Evolutionary conservation across 2,797 vertebrate species (phyloP).

Genomic region (Australoheros facetus): DNA sequence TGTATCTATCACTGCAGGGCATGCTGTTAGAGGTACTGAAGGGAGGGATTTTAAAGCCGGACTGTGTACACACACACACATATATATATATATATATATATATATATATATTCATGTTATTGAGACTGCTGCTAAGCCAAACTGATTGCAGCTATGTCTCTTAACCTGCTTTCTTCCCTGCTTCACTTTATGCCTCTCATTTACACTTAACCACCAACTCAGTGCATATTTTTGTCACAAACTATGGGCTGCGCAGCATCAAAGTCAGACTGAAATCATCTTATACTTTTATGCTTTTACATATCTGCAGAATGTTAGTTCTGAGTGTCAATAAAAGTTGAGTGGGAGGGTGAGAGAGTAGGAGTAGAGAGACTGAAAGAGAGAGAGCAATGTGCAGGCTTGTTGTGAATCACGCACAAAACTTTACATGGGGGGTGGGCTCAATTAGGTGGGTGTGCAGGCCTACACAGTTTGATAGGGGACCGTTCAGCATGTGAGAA

Average conservation of each 20-base stretch:
- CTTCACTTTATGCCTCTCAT: neutral
- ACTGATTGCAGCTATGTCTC: neutral
- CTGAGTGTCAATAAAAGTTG: constrained; percentile 12
- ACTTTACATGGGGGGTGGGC: constrained; percentile 39
- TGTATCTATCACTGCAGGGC: constrained; percentile 51
- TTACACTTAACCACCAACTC: neutral
- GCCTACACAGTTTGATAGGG: constrained; percentile 41
- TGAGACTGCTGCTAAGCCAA: neutral
- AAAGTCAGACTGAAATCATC: constrained; percentile 19
- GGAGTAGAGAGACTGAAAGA: constrained; percentile 24
- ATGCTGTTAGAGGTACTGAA: constrained; percentile 29
- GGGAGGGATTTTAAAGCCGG: constrained; percentile 31
- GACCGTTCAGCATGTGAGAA: constrained; percentile 23
- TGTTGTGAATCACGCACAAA: constrained; percentile 43
- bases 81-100: no score
- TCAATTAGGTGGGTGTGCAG: constrained; percentile 37
- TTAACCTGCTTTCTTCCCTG: neutral
- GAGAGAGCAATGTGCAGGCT: constrained; percentile 15
- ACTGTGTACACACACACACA: neutral
- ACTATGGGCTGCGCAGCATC: neutral
- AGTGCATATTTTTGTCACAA: constrained; percentile 9
- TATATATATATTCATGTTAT: neutral
- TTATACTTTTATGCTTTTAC: constrained; percentile 4
- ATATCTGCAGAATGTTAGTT: constrained; percentile 1
- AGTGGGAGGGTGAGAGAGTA: constrained; percentile 34